Percentiles rank a stretch among this genome's conserved stretches.
Conservation (phyloP, 2,888 invertebrate genomes). For the Phragmatobia fuliginosa region DNA sequence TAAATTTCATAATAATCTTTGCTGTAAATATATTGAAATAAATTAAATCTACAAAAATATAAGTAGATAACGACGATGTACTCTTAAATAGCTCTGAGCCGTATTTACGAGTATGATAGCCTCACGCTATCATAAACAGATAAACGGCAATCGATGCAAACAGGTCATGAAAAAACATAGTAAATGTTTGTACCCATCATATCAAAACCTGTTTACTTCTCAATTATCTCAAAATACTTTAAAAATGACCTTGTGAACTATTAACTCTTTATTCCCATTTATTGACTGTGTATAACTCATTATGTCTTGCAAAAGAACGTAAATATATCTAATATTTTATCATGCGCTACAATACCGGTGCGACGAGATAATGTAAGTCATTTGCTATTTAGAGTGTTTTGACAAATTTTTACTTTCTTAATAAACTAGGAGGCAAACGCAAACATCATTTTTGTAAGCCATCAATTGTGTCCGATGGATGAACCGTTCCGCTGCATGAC, state of each 20-base stretch:
- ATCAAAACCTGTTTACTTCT: slow-evolving; percentile 5
- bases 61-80: slow-evolving; percentile 28
- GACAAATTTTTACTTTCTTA: slow-evolving; percentile 68
- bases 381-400: slow-evolving; percentile 74
- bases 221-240: slow-evolving; percentile 5
- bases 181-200: slow-evolving; percentile 12
- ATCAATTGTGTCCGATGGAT: slow-evolving; percentile 77
- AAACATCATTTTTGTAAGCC: slow-evolving; percentile 65
- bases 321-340: slow-evolving; percentile 67
- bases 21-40: slow-evolving; percentile 42
- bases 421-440: slow-evolving; percentile 68
- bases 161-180: slow-evolving; percentile 19
- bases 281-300: slow-evolving; percentile 35
- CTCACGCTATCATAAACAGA: slow-evolving; percentile 21
- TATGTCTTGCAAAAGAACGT: slow-evolving; percentile 28
- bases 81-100: slow-evolving; percentile 32
- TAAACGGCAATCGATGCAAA: slow-evolving; percentile 41
- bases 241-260: slow-evolving; percentile 27
- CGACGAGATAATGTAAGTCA: slow-evolving; percentile 85
- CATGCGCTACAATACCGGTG: slow-evolving; percentile 78
- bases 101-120: slow-evolving; percentile 26
- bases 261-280: slow-evolving; percentile 24
- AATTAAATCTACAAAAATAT: slow-evolving; percentile 38
- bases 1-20: slow-evolving; percentile 36
- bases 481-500: slow-evolving; percentile 78